Evolutionary conservation across 2,113 vertebrate species (phyloP).

Genomic region (Salvelinus fontinalis): DNA sequence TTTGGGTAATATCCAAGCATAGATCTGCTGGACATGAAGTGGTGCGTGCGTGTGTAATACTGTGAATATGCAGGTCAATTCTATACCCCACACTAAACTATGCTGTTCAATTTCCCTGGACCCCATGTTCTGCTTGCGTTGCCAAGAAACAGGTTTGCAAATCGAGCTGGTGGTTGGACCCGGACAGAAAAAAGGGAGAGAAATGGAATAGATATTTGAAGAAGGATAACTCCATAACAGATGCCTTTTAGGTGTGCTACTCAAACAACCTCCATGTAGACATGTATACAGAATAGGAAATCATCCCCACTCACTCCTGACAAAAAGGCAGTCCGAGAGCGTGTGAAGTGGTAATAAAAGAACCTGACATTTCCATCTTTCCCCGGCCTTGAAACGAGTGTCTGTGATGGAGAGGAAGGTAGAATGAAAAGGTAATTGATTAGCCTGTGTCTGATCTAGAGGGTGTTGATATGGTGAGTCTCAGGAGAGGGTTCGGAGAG

Average conservation of each 20-base stretch:
- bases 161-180: too few relatives aligned
- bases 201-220: too few relatives aligned
- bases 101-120: not conserved
- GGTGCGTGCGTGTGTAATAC: not conserved
- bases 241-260: not conserved
- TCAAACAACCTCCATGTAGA: not conserved
- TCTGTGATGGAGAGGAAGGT: conserved; percentile 11
- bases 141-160: too few relatives aligned
- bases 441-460: conserved; percentile 10
- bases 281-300: not conserved
- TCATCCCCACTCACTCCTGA: not conserved
- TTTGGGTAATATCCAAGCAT: not conserved
- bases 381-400: conserved; percentile 41
- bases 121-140: not conserved
- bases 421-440: conserved; percentile 2
- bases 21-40: not conserved
- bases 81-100: not conserved
- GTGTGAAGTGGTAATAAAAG: not conserved
- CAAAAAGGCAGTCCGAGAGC: not conserved
- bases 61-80: not conserved
- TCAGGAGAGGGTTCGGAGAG: not conserved
- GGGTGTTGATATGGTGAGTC: conserved; percentile 13
- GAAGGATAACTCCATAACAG: not conserved
- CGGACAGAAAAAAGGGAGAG: too few relatives aligned
- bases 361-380: conserved; percentile 25